These are phyloP conservation scores for Gouania willdenowi DNA, from an alignment of 2,797 vertebrate genomes.

Conservation along the genomic window DNA sequence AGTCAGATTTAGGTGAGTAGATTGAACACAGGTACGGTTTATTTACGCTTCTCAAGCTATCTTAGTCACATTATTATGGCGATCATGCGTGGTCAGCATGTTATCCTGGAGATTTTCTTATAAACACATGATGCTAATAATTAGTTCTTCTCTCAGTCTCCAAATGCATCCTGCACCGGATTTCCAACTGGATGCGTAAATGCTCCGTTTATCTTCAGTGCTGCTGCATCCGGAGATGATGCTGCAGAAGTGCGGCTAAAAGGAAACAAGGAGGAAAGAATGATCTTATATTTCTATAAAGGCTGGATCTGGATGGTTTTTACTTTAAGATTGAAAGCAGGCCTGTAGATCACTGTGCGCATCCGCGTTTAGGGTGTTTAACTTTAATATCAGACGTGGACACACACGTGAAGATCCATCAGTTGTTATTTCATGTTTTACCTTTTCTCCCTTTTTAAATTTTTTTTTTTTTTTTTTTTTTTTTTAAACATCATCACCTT, in stretches of 20 bases:
- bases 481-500: background rate
- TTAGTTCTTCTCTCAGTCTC: constrained; percentile 27
- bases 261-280: constrained; percentile 17
- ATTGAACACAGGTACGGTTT: constrained; percentile 3
- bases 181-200: no score
- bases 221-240: constrained; percentile 32
- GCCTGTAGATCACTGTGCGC: constrained; percentile 27
- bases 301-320: constrained; percentile 24
- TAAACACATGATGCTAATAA: constrained; percentile 34
- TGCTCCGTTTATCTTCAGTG: constrained; percentile 8
- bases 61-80: constrained; percentile 56
- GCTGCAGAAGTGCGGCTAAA: constrained; percentile 46
- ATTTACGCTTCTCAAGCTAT: constrained; percentile 17
- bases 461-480: background rate
- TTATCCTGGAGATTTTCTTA: constrained; percentile 35
- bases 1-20: constrained; percentile 80
- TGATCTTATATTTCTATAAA: constrained; percentile 6
- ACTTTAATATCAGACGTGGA: no score
- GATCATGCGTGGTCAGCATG: constrained; percentile 69
- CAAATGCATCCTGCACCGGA: constrained; percentile 25
- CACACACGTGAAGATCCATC: no score
- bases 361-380: no score
- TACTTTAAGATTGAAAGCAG: constrained; percentile 22
- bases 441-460: no score
- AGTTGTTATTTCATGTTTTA: constrained; percentile 6